Conservation (phyloP, 2,797 vertebrate species). For the Tragopan temminckii region DNA sequence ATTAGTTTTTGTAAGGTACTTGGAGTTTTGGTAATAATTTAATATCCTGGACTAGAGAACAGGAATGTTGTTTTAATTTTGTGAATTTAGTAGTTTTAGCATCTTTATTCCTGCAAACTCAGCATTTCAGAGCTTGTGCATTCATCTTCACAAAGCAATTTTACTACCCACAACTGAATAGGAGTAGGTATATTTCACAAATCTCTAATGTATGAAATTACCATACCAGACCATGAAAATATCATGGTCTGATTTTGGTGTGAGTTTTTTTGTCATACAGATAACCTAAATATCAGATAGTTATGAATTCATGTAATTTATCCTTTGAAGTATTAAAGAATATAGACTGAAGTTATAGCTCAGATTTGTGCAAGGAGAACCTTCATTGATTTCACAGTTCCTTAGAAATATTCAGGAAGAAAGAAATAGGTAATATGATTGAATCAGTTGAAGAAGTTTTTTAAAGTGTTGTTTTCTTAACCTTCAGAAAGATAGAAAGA, state of each 20-base stretch:
- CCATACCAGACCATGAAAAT: too few species aligned
- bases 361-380: background rate
- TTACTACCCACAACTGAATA: background rate
- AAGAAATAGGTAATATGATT: background rate
- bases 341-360: background rate
- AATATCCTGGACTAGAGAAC: background rate
- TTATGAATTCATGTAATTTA: fast-evolving
- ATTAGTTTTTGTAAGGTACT: background rate
- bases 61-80: background rate
- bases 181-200: background rate
- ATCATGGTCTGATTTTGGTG: background rate
- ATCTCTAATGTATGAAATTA: background rate
- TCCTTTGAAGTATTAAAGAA: background rate
- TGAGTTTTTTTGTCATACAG: background rate
- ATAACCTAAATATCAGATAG: background rate
- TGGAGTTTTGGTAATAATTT: background rate
- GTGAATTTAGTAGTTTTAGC: background rate
- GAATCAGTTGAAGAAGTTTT: background rate
- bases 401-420: background rate
- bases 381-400: background rate
- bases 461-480: background rate
- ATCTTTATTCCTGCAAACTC: background rate
- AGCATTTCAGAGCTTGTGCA: background rate
- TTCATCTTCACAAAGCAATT: background rate
- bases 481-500: background rate